These are phyloP conservation scores for Carcinoscorpius rotundicauda DNA, from an alignment of 1,140 invertebrate species.

Conservation along the genomic window DNA sequence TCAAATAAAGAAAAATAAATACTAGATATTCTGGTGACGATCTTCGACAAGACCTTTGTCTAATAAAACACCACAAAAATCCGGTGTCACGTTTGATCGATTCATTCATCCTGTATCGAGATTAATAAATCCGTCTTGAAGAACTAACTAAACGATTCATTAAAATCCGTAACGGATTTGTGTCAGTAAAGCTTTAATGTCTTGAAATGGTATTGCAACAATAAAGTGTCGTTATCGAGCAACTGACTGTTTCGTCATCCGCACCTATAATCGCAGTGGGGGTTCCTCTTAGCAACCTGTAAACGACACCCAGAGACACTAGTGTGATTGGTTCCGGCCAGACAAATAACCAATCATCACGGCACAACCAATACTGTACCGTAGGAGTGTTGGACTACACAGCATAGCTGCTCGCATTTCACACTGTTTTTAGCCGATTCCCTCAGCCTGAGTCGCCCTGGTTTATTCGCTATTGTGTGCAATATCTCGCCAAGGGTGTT, in stretches of 20 bases:
- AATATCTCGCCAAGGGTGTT: not conserved
- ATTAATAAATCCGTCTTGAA: too few relatives aligned
- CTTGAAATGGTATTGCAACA: too few relatives aligned
- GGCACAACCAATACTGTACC: slow-evolving; percentile 2
- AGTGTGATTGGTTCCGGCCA: slow-evolving; percentile 17
- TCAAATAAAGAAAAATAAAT: too few relatives aligned
- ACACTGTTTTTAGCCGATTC: slow-evolving; percentile 12
- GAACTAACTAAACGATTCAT: too few relatives aligned
- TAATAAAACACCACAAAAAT: too few relatives aligned
- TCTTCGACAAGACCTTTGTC: too few relatives aligned
- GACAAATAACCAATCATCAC: slow-evolving; percentile 21
- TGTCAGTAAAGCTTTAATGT: too few relatives aligned
- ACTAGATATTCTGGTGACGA: too few relatives aligned
- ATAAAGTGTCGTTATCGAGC: too few relatives aligned
- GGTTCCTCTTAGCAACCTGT: not conserved
- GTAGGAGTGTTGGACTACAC: slow-evolving; percentile 14
- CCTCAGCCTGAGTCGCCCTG: slow-evolving; percentile 4
- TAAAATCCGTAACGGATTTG: too few relatives aligned
- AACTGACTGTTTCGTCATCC: not conserved
- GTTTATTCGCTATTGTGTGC: not conserved
- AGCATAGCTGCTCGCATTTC: slow-evolving; percentile 15
- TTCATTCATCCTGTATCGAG: too few relatives aligned
- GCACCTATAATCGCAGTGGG: not conserved
- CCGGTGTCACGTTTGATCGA: too few relatives aligned
- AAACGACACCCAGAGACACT: not conserved